Evolutionary conservation across 2,888 invertebrate genomes (phyloP), one percentile per base, ranked within the genome.

Genomic region (Alitta virens): DNA sequence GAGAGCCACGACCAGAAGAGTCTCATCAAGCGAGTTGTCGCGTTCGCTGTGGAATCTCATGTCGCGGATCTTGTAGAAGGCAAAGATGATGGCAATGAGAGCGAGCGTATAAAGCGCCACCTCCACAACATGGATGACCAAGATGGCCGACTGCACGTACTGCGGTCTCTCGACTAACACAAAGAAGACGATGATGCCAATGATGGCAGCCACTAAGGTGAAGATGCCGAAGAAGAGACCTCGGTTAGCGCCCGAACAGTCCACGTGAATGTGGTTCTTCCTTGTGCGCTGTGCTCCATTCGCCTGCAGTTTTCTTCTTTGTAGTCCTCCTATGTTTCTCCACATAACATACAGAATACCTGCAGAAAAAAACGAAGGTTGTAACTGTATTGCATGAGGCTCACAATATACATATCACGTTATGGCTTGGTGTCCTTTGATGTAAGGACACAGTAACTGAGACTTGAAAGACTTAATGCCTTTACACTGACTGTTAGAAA

Each of bases 341-440:
- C 95, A 96, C 92, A 95, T 95, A 58, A 94, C 91, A 81, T 93
- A 95, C 75, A 95, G 90, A 46, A 96, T 94, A 57, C 94, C 78
- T 78, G 69, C 3, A 72, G 65, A 52, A 12, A 18, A n/a, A n/a
- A n/a, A n/a, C n/a, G n/a, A n/a, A n/a, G n/a, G n/a, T n/a, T n/a
- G n/a, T n/a, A n/a, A n/a, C n/a, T n/a, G n/a, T n/a, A n/a, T n/a
- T n/a, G n/a, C n/a, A n/a, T n/a, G n/a, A n/a, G n/a, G n/a, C n/a
- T n/a, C n/a, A n/a, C n/a, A n/a, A n/a, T n/a, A n/a, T n/a, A n/a
- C n/a, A n/a, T n/a, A n/a, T n/a, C n/a, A n/a, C n/a, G n/a, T n/a
- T n/a, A n/a, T n/a, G n/a, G n/a, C n/a, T n/a, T n/a, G n/a, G n/a
- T n/a, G n/a, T n/a, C n/a, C n/a, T n/a, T n/a, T n/a, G n/a, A n/a